Evolutionary conservation across 2,888 invertebrate species (phyloP), one percentile per base, ranked within the genome.

Genomic region (Oscheius onirici): DNA sequence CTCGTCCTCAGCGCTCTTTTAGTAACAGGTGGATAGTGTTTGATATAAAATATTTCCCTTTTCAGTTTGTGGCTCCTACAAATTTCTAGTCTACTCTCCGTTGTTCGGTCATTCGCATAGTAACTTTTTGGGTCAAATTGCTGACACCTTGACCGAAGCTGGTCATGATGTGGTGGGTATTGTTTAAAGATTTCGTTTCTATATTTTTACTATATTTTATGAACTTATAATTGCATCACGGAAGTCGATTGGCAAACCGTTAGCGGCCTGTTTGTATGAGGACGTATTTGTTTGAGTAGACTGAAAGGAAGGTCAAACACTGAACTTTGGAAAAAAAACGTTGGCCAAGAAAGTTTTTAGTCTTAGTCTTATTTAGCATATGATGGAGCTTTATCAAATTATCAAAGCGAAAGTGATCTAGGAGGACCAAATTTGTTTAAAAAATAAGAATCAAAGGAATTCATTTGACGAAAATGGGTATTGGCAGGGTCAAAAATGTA

Each of bases 81-180:
- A 76, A 24, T 66, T 52, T 61, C 54, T 78, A 3, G 71, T 78
- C 17, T 75, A 63, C 51, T 72, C 69, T 26, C 77, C 77, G 5
- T 26, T 78, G n/a, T 75, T 78, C 41, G 77, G 72, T 17, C 72
- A 73, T 51, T 75, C 75, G 34, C 78, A 78, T 41, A 67, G 49
- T n/a, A 78, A 66, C 41, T 78, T 74, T 40, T 65, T 78, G 34
- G 75, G 72, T 2, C 74, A 55, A 43, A 63, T 78, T n/a, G 74
- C 78, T 17, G 78, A 78, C 40, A 69, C 74, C 34, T 26, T 78
- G 10, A 66, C 76, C 1, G 74, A 78, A 41, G 76, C 78, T 15
- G 78, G 78, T 13, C 78, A 78, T 49, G 70, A 76, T 69, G 78
- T 78, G 66, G 78, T 76, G 17, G 70, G 74, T 52, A 5, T 3